A percentile compares a stretch with the other conserved stretches of the same genome.
These are phyloP conservation scores for Drosophila watanabei DNA, from an alignment of 1,140 invertebrate genomes.

Conservation along the genomic window DNA sequence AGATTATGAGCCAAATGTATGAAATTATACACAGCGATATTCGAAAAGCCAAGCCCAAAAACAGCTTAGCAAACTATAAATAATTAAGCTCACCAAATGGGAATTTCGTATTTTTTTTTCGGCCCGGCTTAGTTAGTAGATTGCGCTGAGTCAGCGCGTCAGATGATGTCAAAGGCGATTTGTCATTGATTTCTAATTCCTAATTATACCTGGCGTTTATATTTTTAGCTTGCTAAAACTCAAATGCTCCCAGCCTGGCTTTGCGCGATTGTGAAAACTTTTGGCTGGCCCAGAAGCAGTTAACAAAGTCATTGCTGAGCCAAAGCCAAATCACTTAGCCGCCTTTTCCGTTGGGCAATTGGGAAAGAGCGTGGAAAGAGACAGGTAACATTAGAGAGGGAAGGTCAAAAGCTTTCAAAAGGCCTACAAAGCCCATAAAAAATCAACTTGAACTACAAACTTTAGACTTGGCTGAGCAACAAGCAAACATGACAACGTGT, in stretches of 20 bases:
- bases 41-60: constrained; percentile 55
- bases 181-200: constrained; percentile 60
- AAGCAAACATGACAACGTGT: constrained; percentile 62
- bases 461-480: constrained; percentile 70
- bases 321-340: constrained; percentile 75
- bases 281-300: constrained; percentile 67
- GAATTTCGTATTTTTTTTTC: constrained; percentile 42
- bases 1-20: constrained; percentile 28
- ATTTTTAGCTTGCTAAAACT: constrained; percentile 26
- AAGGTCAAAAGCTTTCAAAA: constrained; percentile 76
- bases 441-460: constrained; percentile 78
- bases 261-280: constrained; percentile 51
- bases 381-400: constrained; percentile 19
- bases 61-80: constrained; percentile 43
- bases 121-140: constrained; percentile 36
- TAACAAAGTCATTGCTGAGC: constrained; percentile 55
- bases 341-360: constrained; percentile 42
- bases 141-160: constrained; percentile 31
- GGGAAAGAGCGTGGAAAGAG: constrained; percentile 26
- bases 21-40: constrained; percentile 29
- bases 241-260: constrained; percentile 17
- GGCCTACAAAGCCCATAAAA: constrained; percentile 62
- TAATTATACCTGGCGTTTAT: constrained; percentile 24
- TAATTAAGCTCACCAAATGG: constrained; percentile 53
- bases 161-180: constrained; percentile 56